These are phyloP conservation scores for Pseudois nayaur DNA, from an alignment of 2,113 vertebrate genomes.

Conservation along the genomic window DNA sequence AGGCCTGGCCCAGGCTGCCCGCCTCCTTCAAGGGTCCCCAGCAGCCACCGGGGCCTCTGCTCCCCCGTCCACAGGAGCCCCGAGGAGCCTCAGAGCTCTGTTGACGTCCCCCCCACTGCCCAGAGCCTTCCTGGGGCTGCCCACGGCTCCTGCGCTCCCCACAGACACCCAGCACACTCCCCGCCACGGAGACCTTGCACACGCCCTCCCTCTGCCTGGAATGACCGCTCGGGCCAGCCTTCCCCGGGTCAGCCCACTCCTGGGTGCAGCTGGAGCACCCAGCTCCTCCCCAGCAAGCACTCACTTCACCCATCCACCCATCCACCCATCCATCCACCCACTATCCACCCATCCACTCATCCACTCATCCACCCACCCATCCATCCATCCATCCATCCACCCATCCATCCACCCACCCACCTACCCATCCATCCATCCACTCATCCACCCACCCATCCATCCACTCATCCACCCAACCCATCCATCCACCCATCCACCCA, in stretches of 20 bases:
- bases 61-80: fast-evolving
- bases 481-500: too few species aligned
- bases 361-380: fast-evolving
- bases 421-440: background rate
- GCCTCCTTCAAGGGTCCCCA: background rate
- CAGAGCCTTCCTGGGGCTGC: background rate
- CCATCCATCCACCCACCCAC: fast-evolving
- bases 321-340: too few species aligned
- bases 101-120: too few species aligned
- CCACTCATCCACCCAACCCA: too few species aligned
- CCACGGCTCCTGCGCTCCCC: background rate
- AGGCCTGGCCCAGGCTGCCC: background rate
- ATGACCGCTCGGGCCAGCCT: background rate
- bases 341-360: fast-evolving
- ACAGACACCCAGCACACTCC: background rate
- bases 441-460: fast-evolving
- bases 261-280: too few species aligned
- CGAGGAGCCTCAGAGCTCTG: fast-evolving
- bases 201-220: background rate
- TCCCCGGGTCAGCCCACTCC: background rate
- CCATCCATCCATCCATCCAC: fast-evolving
- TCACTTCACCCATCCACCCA: background rate
- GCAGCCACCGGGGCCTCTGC: background rate
- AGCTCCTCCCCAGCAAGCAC: background rate
- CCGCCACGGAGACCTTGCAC: background rate